Evolutionary conservation across 2,113 vertebrate species (phyloP).

Genomic region (Willisornis vidua): DNA sequence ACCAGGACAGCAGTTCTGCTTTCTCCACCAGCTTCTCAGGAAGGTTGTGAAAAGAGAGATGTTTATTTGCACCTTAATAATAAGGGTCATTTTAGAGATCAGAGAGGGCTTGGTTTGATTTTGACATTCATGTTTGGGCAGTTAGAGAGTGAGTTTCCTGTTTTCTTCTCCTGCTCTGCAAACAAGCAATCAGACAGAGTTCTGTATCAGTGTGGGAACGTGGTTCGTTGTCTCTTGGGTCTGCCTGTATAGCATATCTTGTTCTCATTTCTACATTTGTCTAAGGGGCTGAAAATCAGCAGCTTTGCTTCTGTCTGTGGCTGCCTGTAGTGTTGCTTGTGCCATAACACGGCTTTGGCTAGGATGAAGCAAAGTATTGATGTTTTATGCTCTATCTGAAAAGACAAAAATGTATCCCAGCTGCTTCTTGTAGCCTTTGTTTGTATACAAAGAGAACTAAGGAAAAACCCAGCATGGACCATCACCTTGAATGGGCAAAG

Average conservation of each 20-base stretch:
- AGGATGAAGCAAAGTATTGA: background rate
- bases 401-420: background rate
- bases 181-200: background rate
- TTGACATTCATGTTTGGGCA: background rate
- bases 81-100: background rate
- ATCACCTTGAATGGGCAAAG: background rate
- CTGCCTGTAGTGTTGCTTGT: background rate
- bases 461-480: background rate
- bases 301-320: background rate
- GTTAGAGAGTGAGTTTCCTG: background rate
- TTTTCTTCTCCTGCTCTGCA: background rate
- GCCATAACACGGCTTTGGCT: rapidly evolving
- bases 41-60: background rate
- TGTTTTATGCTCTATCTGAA: background rate
- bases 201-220: background rate
- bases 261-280: background rate
- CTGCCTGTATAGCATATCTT: background rate
- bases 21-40: background rate
- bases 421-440: background rate
- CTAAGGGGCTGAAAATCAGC: background rate
- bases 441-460: background rate
- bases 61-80: background rate
- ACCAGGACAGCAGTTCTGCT: background rate
- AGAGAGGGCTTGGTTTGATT: background rate
- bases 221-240: background rate